Percentiles rank a stretch among this genome's conserved stretches.
Evolutionary conservation across 1,140 invertebrate species (phyloP).

Genomic region (Drosophila kanapiae): DNA sequence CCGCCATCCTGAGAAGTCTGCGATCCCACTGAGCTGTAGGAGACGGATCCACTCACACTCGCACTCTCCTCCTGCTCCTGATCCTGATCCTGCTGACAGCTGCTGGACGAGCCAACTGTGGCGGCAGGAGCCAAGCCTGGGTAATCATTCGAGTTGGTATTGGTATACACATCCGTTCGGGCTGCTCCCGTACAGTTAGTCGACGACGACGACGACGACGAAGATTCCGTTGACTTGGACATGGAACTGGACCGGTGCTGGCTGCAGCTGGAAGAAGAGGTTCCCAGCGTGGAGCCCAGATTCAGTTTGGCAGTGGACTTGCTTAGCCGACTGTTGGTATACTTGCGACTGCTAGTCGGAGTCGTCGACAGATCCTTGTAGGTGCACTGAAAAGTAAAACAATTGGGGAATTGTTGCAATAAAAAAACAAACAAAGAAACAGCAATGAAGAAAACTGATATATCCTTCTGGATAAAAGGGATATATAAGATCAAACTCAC

Average conservation of each 20-base stretch:
- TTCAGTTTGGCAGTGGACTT: conserved; percentile 85
- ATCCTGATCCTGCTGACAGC: conserved; percentile 32
- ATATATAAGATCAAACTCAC: conserved; percentile 29
- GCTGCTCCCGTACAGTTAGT: conserved; percentile 28
- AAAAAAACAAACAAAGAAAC: too few relatives aligned
- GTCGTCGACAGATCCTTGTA: conserved; percentile 81
- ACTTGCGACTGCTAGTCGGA: conserved; percentile 79
- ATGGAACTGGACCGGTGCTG: conserved; percentile 31
- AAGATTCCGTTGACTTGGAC: conserved; percentile 11
- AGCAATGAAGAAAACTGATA: too few relatives aligned
- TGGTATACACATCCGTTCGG: conserved; percentile 72
- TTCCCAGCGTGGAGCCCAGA: conserved; percentile 64
- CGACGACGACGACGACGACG: conserved; percentile 1
- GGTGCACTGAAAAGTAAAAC: conserved; percentile 53
- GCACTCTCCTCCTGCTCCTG: conserved; percentile 18
- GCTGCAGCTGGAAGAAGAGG: conserved; percentile 23
- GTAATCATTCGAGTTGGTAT: conserved; percentile 80
- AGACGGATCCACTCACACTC: conserved; percentile 37
- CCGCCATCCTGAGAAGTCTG: conserved; percentile 66
- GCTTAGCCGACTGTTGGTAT: conserved; percentile 75
- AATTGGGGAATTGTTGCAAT: too few relatives aligned
- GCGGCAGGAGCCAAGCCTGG: conserved; percentile 13
- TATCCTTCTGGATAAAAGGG: too few relatives aligned
- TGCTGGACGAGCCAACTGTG: neutral
- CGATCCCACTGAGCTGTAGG: conserved; percentile 65